Evolutionary conservation across 2,888 invertebrate genomes (phyloP), one percentile per base, ranked within the genome.

Genomic region (Acrocyrtus sp.): DNA sequence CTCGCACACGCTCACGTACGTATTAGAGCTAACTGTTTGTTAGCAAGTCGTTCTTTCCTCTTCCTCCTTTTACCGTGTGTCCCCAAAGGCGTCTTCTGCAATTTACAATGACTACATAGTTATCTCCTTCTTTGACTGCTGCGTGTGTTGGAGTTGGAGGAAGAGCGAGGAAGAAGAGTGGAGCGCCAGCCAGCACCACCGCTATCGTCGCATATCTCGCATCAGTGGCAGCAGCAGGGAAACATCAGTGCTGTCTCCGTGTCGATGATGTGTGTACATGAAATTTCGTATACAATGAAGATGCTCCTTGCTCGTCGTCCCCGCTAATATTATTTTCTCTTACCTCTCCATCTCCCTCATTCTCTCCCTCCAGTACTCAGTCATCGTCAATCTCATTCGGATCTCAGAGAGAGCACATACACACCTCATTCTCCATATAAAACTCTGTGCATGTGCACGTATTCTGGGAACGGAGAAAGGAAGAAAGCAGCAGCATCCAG

Each of bases 1-100:
- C n/a, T n/a, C n/a, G n/a, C 17, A 62, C 51, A 39, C 41, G 21
- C 60, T 48, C 29, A 51, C 41, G 41, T 15, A 17, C 15, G n/a
- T n/a, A n/a, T n/a, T n/a, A n/a, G n/a, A n/a, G n/a, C n/a, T n/a
- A 6, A 39, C 43, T 62, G 17, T 51, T 51, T 62, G 50, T 62
- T 51, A 62, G 50, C 19, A 51, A 51, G 50, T 39, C 39, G 15
- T 12, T 39, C 39, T 39, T 39, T 39, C 12, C n/a, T n/a, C 41
- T 67, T 58, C 39, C 26, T 19, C 47, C 19, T 53, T 29, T 54
- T 24, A 29, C 48, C 27, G 39, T 24, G 58, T 68, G 69, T 69
- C 69, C 69, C 69, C 69, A 61, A 69, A 69, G 69, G 69, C 69
- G 69, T 69, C 69, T 69, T 69, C 61, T 62, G 24, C 69, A 69